These are phyloP conservation scores for Ylistrum balloti DNA, from an alignment of 1,140 invertebrate genomes.

Conservation along the genomic window DNA sequence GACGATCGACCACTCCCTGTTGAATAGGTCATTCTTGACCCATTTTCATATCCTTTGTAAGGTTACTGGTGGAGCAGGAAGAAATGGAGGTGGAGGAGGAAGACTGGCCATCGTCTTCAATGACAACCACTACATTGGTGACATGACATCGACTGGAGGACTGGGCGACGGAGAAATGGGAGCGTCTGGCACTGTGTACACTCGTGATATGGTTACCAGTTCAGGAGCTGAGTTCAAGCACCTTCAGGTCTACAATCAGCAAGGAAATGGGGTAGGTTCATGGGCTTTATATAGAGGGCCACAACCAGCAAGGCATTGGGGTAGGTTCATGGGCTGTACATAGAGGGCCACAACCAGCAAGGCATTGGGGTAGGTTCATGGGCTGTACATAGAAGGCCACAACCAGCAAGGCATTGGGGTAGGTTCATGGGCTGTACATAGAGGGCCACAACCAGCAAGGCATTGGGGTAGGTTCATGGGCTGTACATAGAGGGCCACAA, in stretches of 20 bases:
- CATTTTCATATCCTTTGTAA: not conserved
- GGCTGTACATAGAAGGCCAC: not conserved
- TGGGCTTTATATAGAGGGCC: not conserved
- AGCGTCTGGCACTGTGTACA: slow-evolving; percentile 74
- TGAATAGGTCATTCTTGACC: no score
- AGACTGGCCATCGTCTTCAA: slow-evolving; percentile 66
- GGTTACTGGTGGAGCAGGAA: slow-evolving; percentile 71
- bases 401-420: not conserved
- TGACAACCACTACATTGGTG: slow-evolving; percentile 67
- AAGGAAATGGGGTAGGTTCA: slow-evolving; percentile 69
- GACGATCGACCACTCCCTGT: no score
- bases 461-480: not conserved
- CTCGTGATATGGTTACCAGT: slow-evolving; percentile 57
- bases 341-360: not conserved
- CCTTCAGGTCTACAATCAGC: slow-evolving; percentile 71
- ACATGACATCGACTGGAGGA: slow-evolving; percentile 70
- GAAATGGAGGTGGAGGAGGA: slow-evolving; percentile 73
- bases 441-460: not conserved
- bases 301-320: not conserved
- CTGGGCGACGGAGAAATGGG: slow-evolving; percentile 68
- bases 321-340: not conserved
- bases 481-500: not conserved
- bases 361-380: not conserved
- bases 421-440: not conserved
- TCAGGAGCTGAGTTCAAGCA: slow-evolving; percentile 59